Conservation (phyloP, 1,140 invertebrate genomes). For the Drusus annulatus region DNA sequence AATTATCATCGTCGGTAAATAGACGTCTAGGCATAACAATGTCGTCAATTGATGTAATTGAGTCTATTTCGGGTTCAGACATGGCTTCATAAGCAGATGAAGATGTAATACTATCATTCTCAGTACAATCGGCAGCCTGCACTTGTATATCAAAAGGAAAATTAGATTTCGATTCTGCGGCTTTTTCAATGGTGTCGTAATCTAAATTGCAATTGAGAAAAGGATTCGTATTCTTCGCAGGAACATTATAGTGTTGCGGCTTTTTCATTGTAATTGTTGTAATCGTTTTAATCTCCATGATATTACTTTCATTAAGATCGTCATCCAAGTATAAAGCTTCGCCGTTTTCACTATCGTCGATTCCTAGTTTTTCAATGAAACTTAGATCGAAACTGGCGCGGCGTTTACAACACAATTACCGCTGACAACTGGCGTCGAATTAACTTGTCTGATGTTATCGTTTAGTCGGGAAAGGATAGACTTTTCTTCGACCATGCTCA, state of each 20-base stretch:
- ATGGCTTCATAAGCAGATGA: slow-evolving; percentile 57
- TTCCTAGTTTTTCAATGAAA: slow-evolving; percentile 68
- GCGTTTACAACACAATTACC: slow-evolving; percentile 28
- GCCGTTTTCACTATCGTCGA: slow-evolving; percentile 64
- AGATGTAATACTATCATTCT: slow-evolving; percentile 63
- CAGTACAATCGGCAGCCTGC: slow-evolving; percentile 51
- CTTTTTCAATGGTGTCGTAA: slow-evolving; percentile 30
- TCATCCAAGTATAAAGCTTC: slow-evolving; percentile 68
- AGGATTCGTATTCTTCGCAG: slow-evolving; percentile 66
- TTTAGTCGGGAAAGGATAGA: not conserved
- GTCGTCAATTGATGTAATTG: slow-evolving; percentile 38
- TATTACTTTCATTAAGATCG: slow-evolving; percentile 71
- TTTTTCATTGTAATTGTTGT: slow-evolving; percentile 65
- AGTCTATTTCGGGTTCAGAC: slow-evolving; percentile 49
- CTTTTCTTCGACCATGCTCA: slow-evolving; percentile 49
- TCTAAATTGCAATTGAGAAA: slow-evolving; percentile 62
- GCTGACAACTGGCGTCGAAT: slow-evolving; percentile 50
- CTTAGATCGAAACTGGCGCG: slow-evolving; percentile 66
- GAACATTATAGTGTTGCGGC: slow-evolving; percentile 51
- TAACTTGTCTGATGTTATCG: slow-evolving; percentile 10
- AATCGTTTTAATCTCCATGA: slow-evolving; percentile 72
- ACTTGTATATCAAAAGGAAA: slow-evolving; percentile 56
- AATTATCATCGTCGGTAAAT: slow-evolving; percentile 62
- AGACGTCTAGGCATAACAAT: slow-evolving; percentile 64
- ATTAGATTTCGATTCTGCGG: slow-evolving; percentile 31